Percentiles rank a stretch among this genome's conserved stretches.
Conservation (phyloP, 2,888 invertebrate species). For the Andrena flavipes region DNA sequence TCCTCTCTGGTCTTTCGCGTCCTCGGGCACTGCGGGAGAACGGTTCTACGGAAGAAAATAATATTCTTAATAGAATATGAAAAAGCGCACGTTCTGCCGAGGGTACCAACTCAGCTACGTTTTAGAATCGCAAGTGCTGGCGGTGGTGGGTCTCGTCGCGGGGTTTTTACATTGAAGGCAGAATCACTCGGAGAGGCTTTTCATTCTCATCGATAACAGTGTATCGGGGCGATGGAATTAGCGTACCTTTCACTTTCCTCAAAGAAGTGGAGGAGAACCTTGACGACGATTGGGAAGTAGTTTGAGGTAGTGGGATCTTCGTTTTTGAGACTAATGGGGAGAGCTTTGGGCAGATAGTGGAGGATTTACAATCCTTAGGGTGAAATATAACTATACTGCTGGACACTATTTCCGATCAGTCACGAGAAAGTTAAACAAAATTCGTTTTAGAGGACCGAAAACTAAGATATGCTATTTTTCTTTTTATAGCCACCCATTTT, state of each 20-base stretch:
- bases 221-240: constrained; percentile 41
- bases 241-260: constrained; percentile 28
- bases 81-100: constrained; percentile 38
- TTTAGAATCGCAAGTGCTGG: constrained; percentile 44
- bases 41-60: constrained; percentile 63
- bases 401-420: too few relatives aligned
- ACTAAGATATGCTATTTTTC: too few relatives aligned
- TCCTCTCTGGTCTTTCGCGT: constrained; percentile 62
- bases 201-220: constrained; percentile 42
- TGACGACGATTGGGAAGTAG: background rate
- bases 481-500: too few relatives aligned
- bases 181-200: constrained; percentile 27
- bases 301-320: background rate
- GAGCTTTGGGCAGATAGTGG: background rate
- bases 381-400: too few relatives aligned
- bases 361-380: too few relatives aligned
- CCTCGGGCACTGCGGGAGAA: constrained; percentile 54
- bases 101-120: constrained; percentile 10
- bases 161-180: background rate
- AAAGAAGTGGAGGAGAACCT: background rate
- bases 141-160: background rate
- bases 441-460: too few relatives aligned
- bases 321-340: background rate
- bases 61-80: constrained; percentile 63
- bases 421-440: too few relatives aligned